Conservation (phyloP, 2,888 invertebrate genomes). For the Drosophila trichaetosa region DNA sequence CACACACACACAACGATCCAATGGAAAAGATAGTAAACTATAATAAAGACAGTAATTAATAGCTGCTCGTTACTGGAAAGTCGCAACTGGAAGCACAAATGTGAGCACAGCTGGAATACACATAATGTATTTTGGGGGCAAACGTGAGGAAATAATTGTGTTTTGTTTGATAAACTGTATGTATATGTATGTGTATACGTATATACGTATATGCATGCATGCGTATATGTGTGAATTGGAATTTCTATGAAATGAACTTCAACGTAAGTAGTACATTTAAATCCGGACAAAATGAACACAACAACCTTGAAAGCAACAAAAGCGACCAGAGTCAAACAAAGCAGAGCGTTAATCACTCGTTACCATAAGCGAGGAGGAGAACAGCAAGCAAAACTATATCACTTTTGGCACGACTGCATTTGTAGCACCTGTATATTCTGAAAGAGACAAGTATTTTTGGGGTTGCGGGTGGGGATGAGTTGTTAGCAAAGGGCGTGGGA, state of each 20-base stretch:
- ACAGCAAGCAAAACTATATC: slow-evolving; percentile 47
- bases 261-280: slow-evolving; percentile 40
- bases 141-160: slow-evolving; percentile 49
- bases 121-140: slow-evolving; percentile 47
- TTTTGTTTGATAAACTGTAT: slow-evolving; percentile 59
- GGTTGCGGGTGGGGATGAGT: slow-evolving; percentile 30
- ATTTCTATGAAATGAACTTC: slow-evolving; percentile 37
- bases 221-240: slow-evolving; percentile 24
- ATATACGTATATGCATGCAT: slow-evolving; percentile 5
- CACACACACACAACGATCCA: slow-evolving; percentile 10
- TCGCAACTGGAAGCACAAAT: slow-evolving; percentile 30
- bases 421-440: slow-evolving; percentile 51
- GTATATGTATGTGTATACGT: slow-evolving; percentile 6
- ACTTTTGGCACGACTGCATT: slow-evolving; percentile 46
- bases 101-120: slow-evolving; percentile 45
- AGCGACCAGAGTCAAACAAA: slow-evolving; percentile 42
- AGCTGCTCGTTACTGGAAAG: slow-evolving; percentile 50
- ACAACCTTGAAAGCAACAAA: slow-evolving; percentile 74
- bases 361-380: slow-evolving; percentile 40
- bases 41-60: slow-evolving; percentile 50
- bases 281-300: slow-evolving; percentile 54
- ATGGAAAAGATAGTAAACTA: slow-evolving; percentile 16
- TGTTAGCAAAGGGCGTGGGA: slow-evolving; percentile 58
- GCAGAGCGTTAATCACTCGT: slow-evolving; percentile 46
- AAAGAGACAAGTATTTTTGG: slow-evolving; percentile 26